Conservation (phyloP, 2,113 vertebrate genomes). For the Morone saxatilis region DNA sequence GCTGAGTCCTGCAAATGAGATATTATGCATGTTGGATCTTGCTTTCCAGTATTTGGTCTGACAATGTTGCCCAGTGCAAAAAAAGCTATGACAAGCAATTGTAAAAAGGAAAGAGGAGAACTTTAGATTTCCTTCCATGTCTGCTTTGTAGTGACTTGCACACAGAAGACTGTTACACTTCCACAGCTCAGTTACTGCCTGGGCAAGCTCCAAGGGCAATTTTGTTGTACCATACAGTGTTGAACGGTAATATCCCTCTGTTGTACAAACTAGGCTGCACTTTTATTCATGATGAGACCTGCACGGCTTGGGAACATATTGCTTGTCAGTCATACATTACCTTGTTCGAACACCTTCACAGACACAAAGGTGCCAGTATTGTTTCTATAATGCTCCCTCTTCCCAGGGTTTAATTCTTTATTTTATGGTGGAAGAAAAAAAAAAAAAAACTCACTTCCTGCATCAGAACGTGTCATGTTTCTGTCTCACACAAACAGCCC, state of each 20-base stretch:
- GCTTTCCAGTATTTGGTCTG: constrained; percentile 28
- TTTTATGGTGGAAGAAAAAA: constrained; percentile 55
- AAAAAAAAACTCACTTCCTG: constrained; percentile 73
- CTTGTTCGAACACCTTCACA: constrained; percentile 67
- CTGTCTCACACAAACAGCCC: constrained; percentile 70
- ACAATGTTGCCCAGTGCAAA: constrained; percentile 32
- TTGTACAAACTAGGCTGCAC: constrained; percentile 64
- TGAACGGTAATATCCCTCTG: constrained; percentile 63
- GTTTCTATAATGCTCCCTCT: constrained; percentile 44
- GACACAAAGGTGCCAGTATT: constrained; percentile 69
- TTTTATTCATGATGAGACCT: constrained; percentile 68
- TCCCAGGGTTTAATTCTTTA: constrained; percentile 70
- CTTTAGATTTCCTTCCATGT: constrained; percentile 38
- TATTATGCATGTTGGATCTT: constrained; percentile 50
- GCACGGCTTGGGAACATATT: constrained; percentile 66
- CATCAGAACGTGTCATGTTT: constrained; percentile 73
- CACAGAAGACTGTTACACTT: constrained; percentile 52
- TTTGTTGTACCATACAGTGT: constrained; percentile 58
- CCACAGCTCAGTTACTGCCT: constrained; percentile 58
- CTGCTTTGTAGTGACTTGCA: constrained; percentile 58
- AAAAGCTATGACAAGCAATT: constrained; percentile 41
- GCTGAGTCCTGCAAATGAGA: constrained; percentile 28
- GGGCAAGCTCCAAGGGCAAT: constrained; percentile 66
- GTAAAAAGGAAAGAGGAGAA: constrained; percentile 52
- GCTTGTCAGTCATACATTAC: constrained; percentile 74